Evolutionary conservation across 2,113 vertebrate genomes (phyloP).

Genomic region (Dendrocopos noguchii): DNA sequence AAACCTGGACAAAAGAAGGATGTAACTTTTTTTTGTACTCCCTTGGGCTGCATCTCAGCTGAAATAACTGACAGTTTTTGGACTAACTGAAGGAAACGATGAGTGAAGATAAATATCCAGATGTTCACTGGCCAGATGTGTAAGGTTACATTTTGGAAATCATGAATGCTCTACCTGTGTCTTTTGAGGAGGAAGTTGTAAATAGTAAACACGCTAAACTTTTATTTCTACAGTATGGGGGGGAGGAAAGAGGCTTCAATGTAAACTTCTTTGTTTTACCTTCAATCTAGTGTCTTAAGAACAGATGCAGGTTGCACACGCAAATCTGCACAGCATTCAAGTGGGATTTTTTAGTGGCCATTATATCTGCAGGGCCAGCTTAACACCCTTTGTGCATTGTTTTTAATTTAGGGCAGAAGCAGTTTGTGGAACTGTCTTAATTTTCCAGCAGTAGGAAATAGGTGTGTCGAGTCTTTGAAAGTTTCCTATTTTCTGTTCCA

Average conservation of each 20-base stretch:
- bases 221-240: not conserved
- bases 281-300: not conserved
- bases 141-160: constrained; percentile 77
- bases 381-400: constrained; percentile 31
- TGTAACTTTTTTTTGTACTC: constrained; percentile 76
- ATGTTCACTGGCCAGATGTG: constrained; percentile 84
- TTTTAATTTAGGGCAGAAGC: constrained; percentile 16
- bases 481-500: constrained; percentile 45
- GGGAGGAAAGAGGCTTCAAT: not conserved
- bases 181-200: constrained; percentile 75
- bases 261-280: not conserved
- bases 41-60: constrained; percentile 75
- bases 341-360: not conserved
- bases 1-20: constrained; percentile 77
- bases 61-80: constrained; percentile 83
- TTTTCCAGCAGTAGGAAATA: constrained; percentile 51
- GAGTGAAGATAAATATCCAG: constrained; percentile 85
- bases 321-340: not conserved
- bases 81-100: constrained; percentile 85
- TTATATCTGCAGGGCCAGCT: not conserved
- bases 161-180: constrained; percentile 72
- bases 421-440: not conserved
- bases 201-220: constrained; percentile 72
- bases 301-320: not conserved
- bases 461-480: constrained; percentile 4